A percentile compares a stretch with the other conserved stretches of the same genome.
These are phyloP conservation scores for Dendrolimus pini DNA, from an alignment of 2,888 invertebrate genomes.

Conservation along the genomic window DNA sequence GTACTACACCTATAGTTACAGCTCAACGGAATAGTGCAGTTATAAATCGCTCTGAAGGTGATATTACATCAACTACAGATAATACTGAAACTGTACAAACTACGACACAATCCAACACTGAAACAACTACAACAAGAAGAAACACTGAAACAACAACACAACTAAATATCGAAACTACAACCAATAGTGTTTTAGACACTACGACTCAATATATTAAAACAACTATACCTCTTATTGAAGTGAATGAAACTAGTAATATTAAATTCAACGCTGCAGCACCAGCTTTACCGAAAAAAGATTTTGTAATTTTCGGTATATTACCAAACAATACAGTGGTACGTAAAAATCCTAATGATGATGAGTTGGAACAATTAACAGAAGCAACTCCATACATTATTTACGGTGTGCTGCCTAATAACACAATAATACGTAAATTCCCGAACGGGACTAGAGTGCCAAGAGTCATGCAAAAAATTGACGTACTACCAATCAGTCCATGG, in stretches of 20 bases:
- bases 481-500: conserved; percentile 78
- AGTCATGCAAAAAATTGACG: conserved; percentile 74
- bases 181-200: conserved; percentile 26
- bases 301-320: conserved; percentile 84
- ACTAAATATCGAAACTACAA: conserved; percentile 23
- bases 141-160: conserved; percentile 33
- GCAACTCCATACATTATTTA: conserved; percentile 84
- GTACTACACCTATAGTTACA: not conserved
- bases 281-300: conserved; percentile 79
- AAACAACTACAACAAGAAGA: conserved; percentile 26
- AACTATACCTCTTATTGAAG: conserved; percentile 24
- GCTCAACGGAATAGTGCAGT: not conserved
- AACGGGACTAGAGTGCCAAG: conserved; percentile 88
- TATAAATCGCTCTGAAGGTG: conserved; percentile 10
- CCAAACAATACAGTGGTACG: conserved; percentile 88
- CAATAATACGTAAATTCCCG: conserved; percentile 86
- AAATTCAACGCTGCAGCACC: conserved; percentile 32
- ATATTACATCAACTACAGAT: conserved; percentile 1
- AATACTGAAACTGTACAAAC: conserved; percentile 18
- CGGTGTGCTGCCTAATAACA: conserved; percentile 87
- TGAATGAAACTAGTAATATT: conserved; percentile 33
- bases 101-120: conserved; percentile 23
- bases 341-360: conserved; percentile 82
- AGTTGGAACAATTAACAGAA: conserved; percentile 81
- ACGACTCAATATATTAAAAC: conserved; percentile 30